Evolutionary conservation across 2,797 vertebrate genomes (phyloP).

Genomic region (Sitta carolinensis): DNA sequence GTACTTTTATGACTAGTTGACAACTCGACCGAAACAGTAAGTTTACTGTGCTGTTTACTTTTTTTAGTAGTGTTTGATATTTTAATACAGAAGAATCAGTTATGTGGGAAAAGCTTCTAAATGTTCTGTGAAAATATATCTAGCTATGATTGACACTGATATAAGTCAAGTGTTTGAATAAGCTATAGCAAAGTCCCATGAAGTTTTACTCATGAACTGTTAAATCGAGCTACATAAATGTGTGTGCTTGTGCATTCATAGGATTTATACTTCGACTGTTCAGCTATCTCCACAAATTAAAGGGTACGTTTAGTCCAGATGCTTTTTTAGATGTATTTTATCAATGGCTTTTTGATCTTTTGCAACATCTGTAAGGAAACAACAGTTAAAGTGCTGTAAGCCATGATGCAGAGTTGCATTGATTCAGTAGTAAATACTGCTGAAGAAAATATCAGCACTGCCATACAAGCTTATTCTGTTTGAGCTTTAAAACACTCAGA

Average conservation of each 20-base stretch:
- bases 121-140: neutral
- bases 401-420: neutral
- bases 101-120: neutral
- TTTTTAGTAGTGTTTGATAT: neutral
- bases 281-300: neutral
- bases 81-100: neutral
- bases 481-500: neutral
- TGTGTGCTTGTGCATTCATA: neutral
- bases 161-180: neutral
- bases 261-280: neutral
- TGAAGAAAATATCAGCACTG: neutral
- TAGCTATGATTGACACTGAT: neutral
- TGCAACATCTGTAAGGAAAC: neutral
- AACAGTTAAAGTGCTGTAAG: neutral
- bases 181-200: neutral
- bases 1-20: neutral
- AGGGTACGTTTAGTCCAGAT: neutral
- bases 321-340: neutral
- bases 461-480: neutral
- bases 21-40: neutral
- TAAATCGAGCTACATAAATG: neutral
- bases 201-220: neutral
- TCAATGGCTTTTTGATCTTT: neutral
- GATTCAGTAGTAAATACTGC: neutral
- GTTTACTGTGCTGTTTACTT: neutral